These are phyloP conservation scores for Epinephelus coioides DNA, from an alignment of 2,797 vertebrate species.

Conservation along the genomic window DNA sequence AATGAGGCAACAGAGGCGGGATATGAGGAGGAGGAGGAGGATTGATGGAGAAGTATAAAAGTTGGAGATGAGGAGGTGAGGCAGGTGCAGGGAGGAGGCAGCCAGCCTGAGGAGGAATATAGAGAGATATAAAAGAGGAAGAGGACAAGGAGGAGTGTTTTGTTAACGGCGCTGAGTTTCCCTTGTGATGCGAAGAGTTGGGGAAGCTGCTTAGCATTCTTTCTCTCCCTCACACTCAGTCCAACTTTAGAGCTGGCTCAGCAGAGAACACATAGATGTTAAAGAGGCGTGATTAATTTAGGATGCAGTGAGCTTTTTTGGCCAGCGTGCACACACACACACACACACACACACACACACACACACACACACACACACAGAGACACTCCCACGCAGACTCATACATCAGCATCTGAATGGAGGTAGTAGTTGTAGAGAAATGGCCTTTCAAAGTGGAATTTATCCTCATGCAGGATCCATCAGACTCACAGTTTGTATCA, in stretches of 20 bases:
- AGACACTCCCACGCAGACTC: background rate
- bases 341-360: slow-evolving; percentile 15
- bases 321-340: slow-evolving; percentile 19
- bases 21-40: slow-evolving; percentile 36
- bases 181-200: slow-evolving; percentile 39
- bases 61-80: slow-evolving; percentile 38
- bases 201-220: slow-evolving; percentile 67
- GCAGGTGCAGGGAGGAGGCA: slow-evolving; percentile 22
- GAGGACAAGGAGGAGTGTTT: slow-evolving; percentile 48
- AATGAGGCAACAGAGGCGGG: slow-evolving; percentile 40
- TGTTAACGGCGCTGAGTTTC: slow-evolving; percentile 36
- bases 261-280: slow-evolving; percentile 76
- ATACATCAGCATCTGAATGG: slow-evolving; percentile 38
- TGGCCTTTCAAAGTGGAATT: slow-evolving; percentile 53
- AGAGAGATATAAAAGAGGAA: slow-evolving; percentile 22
- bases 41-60: slow-evolving; percentile 60
- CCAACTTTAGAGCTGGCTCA: slow-evolving; percentile 79
- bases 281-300: slow-evolving; percentile 80
- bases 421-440: slow-evolving; percentile 44
- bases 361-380: slow-evolving; percentile 13
- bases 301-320: slow-evolving; percentile 68
- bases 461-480: slow-evolving; percentile 36
- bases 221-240: slow-evolving; percentile 42
- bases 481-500: slow-evolving; percentile 29
- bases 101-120: slow-evolving; percentile 4